These are phyloP conservation scores for Ommatoiulus sabulosus DNA, from an alignment of 2,888 invertebrate genomes.

Conservation along the genomic window DNA sequence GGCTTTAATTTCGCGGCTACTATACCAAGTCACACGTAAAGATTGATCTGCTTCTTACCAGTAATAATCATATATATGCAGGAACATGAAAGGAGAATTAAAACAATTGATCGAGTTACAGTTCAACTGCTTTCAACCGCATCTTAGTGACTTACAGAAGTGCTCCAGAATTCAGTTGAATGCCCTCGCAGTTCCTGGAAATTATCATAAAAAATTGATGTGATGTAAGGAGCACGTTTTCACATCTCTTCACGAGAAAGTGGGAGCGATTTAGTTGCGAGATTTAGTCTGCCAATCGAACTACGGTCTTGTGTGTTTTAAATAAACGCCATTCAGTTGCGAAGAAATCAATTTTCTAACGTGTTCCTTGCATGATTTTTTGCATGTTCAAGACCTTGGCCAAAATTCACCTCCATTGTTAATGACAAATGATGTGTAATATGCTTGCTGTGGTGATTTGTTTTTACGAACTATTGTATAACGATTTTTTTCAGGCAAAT, in stretches of 20 bases:
- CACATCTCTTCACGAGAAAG: background rate
- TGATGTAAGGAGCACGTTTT: conserved; percentile 12
- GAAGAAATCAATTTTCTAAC: background rate
- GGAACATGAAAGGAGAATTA: conserved; percentile 9
- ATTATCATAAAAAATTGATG: background rate
- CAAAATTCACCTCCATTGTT: too few species aligned
- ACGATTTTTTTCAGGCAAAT: too few species aligned
- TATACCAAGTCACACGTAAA: background rate
- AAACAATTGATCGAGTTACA: background rate
- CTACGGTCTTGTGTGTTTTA: background rate
- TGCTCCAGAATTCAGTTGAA: conserved; percentile 31
- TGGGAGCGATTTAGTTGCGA: background rate
- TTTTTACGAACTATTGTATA: too few species aligned
- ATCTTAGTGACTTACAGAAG: background rate
- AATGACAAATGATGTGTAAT: too few species aligned
- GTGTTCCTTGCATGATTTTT: background rate
- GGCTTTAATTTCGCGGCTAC: background rate
- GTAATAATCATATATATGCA: background rate
- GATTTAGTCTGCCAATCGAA: background rate
- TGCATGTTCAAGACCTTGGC: background rate
- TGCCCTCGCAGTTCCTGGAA: conserved; percentile 34
- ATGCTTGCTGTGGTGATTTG: too few species aligned
- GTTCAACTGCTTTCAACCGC: background rate
- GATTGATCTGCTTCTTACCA: background rate
- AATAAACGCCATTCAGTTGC: background rate